Conservation (phyloP, 2,113 vertebrate species). For the Steatornis caripensis region DNA sequence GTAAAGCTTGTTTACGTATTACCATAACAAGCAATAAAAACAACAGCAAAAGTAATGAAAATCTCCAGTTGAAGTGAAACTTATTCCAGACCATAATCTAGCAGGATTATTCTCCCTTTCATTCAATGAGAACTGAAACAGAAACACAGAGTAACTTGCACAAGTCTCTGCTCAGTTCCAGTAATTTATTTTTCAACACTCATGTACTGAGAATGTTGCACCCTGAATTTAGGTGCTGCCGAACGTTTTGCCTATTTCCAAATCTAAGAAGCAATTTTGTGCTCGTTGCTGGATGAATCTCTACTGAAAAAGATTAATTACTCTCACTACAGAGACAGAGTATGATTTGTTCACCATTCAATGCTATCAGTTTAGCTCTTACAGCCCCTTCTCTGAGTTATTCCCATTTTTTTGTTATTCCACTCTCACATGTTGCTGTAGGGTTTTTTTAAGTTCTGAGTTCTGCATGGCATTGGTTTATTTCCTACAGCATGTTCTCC, state of each 20-base stretch:
- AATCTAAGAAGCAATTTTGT: not conserved
- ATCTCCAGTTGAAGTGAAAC: not conserved
- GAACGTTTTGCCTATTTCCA: not conserved
- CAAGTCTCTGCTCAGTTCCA: not conserved
- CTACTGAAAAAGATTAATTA: not conserved
- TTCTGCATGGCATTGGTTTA: not conserved
- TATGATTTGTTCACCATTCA: not conserved
- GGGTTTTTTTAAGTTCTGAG: not conserved
- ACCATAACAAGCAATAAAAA: not conserved
- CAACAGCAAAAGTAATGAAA: not conserved
- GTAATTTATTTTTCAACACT: fast-evolving
- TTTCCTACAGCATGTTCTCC: not conserved
- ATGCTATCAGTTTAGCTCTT: not conserved
- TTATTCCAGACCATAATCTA: not conserved
- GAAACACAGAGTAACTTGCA: not conserved
- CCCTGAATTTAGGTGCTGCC: not conserved
- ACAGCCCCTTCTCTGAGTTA: not conserved
- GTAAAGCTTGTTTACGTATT: not conserved
- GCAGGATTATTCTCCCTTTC: not conserved
- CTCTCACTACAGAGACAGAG: not conserved
- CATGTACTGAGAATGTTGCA: fast-evolving
- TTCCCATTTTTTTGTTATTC: not conserved
- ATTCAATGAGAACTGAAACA: not conserved
- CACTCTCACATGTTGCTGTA: not conserved
- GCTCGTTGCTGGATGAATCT: not conserved